Evolutionary conservation across 2,888 invertebrate genomes (phyloP), one percentile per base, ranked within the genome.

Genomic region (Branchellion lobata): DNA sequence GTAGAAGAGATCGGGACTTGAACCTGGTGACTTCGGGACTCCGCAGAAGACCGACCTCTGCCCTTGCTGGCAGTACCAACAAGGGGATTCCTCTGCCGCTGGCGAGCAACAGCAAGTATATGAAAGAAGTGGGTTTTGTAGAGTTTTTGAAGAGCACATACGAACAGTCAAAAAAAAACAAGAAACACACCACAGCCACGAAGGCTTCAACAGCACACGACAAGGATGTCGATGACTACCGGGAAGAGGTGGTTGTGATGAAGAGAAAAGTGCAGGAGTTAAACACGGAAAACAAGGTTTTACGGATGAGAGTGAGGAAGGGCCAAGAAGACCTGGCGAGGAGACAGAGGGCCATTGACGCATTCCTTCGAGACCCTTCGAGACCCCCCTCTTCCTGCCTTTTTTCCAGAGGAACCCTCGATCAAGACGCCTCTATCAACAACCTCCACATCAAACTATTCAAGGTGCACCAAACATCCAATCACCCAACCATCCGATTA

Each of bases 381-480:
- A 57, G 61, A 57, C 21, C 11, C 24, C 3, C 14, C n/a, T 57
- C 61, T n/a, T 57, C 61, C 3, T 5, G 11, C 21, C 61, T 57
- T 5, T 5, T 40, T 14, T n/a, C 61, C 24, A 24, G 5, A 5
- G 24, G 24, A 18, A 57, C 3, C n/a, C 61, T 57, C n/a, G n/a
- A 57, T 24, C 61, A 57, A 3, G 8, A 8, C 5, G n/a, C 61
- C 8, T 3, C 21, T n/a, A 57, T 57, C 61, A 57, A 57, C 61
- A 57, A 57, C 61, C 61, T 57, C 21, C 61, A 57, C 5, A 57
- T 57, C 61, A 57, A 57, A n/a, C n/a, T 57, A 57, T 57, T 57
- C 24, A 57, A 57, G 24, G 61, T 57, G 5, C 40, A 40, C 14
- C 14, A 40, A 14, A 14, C 40, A 8, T 40, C 8, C 40, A 8